phyloP scores from a whole-genome alignment of 2,113 vertebrate species.

The Spheniscus mendiculus region DNA sequence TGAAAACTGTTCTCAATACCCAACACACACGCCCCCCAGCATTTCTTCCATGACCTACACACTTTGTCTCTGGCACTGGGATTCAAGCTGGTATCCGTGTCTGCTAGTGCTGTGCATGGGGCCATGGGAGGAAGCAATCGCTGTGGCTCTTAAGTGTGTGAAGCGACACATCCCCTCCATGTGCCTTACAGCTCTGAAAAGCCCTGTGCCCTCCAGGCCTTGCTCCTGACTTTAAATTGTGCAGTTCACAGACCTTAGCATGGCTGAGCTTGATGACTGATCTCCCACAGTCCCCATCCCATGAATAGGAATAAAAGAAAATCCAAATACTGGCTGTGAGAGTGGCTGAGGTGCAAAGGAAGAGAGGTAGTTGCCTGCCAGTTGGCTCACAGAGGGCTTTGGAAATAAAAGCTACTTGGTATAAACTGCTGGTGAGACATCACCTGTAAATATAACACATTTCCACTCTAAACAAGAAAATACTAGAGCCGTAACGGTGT shows the following conservation, averaged over 20 bases:
- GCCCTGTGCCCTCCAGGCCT: neutral
- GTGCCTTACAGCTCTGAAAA: neutral
- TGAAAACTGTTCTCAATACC: neutral
- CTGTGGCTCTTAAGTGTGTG: neutral
- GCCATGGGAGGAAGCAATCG: neutral
- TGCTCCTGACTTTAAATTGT: neutral
- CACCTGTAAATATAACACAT: neutral
- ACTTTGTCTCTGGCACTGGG: neutral
- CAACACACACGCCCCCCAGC: fast-evolving
- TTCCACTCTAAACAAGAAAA: neutral
- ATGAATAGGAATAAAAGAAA: neutral
- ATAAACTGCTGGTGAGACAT: neutral
- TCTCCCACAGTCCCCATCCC: neutral
- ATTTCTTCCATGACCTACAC: neutral
- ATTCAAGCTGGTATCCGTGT: neutral
- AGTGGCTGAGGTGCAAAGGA: neutral
- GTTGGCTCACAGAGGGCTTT: neutral
- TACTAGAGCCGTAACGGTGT: neutral
- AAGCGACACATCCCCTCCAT: neutral
- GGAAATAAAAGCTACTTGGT: neutral
- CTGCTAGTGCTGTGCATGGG: fast-evolving
- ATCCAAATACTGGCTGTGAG: neutral
- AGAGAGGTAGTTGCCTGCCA: neutral
- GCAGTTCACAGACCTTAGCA: neutral
- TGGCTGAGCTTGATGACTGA: neutral